Base-by-base conservation (phyloP, 2,797 vertebrate genomes). In the Echeneis naucrates region DNA sequence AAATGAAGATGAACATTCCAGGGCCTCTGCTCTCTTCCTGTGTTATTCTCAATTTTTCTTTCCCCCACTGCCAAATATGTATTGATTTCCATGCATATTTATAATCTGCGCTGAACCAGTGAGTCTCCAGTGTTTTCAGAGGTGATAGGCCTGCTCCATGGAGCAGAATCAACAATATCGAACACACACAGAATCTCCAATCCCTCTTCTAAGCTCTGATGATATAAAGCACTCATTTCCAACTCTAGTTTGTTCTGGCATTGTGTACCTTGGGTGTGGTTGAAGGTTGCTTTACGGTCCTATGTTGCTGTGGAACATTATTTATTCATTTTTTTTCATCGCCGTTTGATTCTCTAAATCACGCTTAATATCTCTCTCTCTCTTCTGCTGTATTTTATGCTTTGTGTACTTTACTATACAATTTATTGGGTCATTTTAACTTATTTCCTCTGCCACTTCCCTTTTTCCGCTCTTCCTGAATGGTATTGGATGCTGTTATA, bases 41-140 rank as follows among this genome's bases (percentile, higher is more conserved):
- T 81, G 72, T 87, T 90, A 87, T 88, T 85, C 84, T 84, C 66
- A 71, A 77, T 84, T 77, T 78, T 86, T 84, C 80, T 83, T 70
- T 82, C 77, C 77, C 76, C 79, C 53, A 78, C 84, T 88, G 80
- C 92, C 83, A 92, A 90, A 90, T 88, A 86, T 88, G 37, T 92
- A 94, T 93, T 90, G 93, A 94, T 93, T 92, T 75, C 69, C 79
- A 89, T 94, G 90, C 88, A 93, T 92, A 93, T 93, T 93, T 92
- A 92, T 88, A 90, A 90, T 87, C 78, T 80, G 55, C 68, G 72
- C 72, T 86, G 84, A 87, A 84, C 72, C 73, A 68, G 53, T 75
- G 63, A 81, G 84, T 91, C 87, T 83, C 87, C 53, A 72, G 84
- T 90, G 89, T 89, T 89, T 93, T 92, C 84, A 87, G 65, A 90